Evolutionary conservation across 2,888 invertebrate genomes (phyloP).

Genomic region (Acheta domesticus): DNA sequence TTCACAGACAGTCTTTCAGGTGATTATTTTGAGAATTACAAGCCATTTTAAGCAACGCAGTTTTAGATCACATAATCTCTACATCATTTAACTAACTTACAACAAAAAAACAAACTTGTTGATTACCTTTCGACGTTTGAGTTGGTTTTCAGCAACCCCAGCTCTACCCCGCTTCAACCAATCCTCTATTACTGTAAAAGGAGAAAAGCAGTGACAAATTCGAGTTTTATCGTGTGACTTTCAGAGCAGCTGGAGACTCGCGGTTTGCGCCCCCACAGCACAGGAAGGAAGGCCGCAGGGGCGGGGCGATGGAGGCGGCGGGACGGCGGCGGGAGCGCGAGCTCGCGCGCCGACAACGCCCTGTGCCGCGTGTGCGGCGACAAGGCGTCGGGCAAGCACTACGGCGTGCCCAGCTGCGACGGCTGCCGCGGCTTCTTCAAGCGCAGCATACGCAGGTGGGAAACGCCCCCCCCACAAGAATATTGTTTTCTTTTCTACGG

Average conservation of each 20-base stretch:
- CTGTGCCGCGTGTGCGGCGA: slow-evolving; percentile 87
- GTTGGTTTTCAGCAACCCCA: no score
- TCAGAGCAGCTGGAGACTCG: neutral
- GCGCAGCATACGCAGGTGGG: slow-evolving; percentile 78
- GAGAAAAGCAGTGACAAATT: no score
- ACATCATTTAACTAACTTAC: no score
- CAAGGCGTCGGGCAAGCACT: slow-evolving; percentile 81
- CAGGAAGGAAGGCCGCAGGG: neutral
- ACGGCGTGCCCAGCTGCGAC: slow-evolving; percentile 80
- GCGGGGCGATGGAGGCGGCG: slow-evolving; percentile 1
- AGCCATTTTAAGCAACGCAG: no score
- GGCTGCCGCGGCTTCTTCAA: slow-evolving; percentile 94
- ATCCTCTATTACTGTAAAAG: no score
- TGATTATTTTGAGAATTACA: no score
- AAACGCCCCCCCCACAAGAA: neutral
- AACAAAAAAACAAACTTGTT: no score
- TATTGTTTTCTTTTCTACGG: neutral
- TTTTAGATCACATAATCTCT: no score
- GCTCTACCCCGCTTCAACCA: no score
- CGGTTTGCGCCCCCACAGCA: neutral
- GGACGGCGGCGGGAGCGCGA: neutral
- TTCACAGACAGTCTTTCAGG: no score
- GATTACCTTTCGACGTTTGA: no score
- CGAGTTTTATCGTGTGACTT: neutral
- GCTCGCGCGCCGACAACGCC: slow-evolving; percentile 54